These are phyloP conservation scores for Cotesia vestalis DNA, from an alignment of 1,140 invertebrate genomes.

Conservation along the genomic window DNA sequence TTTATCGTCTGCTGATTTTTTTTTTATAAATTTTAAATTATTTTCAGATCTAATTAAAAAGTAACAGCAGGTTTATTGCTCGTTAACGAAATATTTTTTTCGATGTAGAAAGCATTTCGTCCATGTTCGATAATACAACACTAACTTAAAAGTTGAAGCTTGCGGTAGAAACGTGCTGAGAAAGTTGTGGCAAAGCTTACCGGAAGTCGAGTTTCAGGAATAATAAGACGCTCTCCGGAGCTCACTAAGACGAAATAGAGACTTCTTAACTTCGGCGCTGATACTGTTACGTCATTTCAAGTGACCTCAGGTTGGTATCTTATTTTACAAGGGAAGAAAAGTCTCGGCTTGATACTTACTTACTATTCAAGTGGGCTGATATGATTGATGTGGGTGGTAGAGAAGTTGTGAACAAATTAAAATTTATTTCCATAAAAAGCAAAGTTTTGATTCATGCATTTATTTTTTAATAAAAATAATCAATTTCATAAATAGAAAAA, in stretches of 20 bases:
- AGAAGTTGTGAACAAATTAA: no score
- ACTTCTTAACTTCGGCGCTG: not conserved
- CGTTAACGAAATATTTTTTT: not conserved
- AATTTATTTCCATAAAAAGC: no score
- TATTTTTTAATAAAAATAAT: no score
- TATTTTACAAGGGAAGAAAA: not conserved
- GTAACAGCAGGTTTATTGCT: no score
- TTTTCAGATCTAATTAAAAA: no score
- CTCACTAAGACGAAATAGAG: conserved; percentile 8
- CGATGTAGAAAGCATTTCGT: conserved; percentile 11
- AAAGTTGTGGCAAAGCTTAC: conserved; percentile 47
- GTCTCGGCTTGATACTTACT: no score
- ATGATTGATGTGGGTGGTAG: no score
- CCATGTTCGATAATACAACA: conserved; percentile 42
- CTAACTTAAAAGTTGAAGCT: conserved; percentile 41
- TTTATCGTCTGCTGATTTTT: no score
- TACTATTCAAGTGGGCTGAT: not conserved
- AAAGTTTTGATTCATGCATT: no score
- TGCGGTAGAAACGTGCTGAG: conserved; percentile 48
- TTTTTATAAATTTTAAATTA: no score
- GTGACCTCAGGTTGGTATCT: conserved; percentile 12
- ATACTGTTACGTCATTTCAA: not conserved
- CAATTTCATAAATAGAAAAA: no score
- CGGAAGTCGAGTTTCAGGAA: conserved; percentile 50
- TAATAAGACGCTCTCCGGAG: conserved; percentile 43